Percentiles rank a stretch among this genome's conserved stretches.
Evolutionary conservation across 2,888 invertebrate species (phyloP).

Genomic region (Tipula unca): DNA sequence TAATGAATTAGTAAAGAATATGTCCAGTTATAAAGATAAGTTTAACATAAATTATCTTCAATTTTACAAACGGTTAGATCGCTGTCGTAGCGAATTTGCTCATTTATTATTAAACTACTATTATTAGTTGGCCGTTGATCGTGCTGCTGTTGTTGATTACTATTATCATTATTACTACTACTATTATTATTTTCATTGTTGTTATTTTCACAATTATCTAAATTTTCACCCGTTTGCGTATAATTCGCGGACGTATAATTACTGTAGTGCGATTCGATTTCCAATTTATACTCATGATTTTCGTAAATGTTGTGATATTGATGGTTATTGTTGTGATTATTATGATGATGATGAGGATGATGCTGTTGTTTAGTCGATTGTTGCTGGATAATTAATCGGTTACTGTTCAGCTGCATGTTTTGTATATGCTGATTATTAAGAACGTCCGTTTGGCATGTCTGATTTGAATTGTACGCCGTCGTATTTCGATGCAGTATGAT

Average conservation of each 20-base stretch:
- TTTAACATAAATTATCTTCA: background rate
- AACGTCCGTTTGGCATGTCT: background rate
- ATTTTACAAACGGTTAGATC: background rate
- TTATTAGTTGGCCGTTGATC: background rate
- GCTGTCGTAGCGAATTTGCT: background rate
- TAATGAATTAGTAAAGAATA: background rate
- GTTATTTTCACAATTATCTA: background rate
- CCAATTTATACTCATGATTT: background rate
- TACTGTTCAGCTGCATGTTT: background rate
- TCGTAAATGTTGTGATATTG: background rate
- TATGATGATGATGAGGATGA: background rate
- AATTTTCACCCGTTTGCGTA: background rate
- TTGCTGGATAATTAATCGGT: background rate
- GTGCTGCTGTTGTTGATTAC: background rate
- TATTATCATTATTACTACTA: background rate
- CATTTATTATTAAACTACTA: background rate
- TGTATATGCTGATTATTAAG: slow-evolving; percentile 15
- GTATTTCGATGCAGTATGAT: slow-evolving; percentile 17
- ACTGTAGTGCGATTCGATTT: background rate
- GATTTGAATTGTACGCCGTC: background rate
- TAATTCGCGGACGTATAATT: background rate
- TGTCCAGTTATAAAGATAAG: background rate
- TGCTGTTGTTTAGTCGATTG: background rate
- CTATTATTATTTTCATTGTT: background rate
- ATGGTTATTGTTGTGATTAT: background rate